A percentile compares a stretch with the other conserved stretches of the same genome.
Conservation (phyloP, 2,113 vertebrate genomes). For the Rhinogobius similis region DNA sequence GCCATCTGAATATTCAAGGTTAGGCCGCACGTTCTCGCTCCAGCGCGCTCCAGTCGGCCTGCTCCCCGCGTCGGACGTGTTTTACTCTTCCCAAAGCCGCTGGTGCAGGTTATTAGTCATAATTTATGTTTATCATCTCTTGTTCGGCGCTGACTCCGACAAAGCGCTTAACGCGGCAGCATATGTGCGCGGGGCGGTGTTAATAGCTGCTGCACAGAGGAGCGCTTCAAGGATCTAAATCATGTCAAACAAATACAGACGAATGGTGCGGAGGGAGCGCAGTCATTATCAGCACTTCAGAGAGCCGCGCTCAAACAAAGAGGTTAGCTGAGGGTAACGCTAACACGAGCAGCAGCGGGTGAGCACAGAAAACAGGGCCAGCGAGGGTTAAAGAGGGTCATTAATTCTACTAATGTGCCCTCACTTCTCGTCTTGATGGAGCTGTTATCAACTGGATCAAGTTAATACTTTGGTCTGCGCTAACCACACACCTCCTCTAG, state of each 20-base stretch:
- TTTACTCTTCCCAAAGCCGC: constrained; percentile 94
- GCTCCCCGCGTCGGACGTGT: constrained; percentile 88
- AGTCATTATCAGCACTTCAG: constrained; percentile 62
- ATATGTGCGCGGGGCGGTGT: constrained; percentile 89
- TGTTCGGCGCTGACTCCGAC: constrained; percentile 94
- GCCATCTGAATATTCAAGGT: constrained; percentile 96
- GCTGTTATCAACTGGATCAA: too few relatives aligned
- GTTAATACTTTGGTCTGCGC: too few relatives aligned
- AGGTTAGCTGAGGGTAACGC: not conserved
- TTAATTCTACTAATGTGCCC: not conserved
- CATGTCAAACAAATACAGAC: constrained; percentile 80
- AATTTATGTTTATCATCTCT: constrained; percentile 98
- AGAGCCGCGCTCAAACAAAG: not conserved
- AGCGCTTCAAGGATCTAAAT: constrained; percentile 83
- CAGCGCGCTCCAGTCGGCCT: constrained; percentile 84
- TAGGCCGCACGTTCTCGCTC: constrained; percentile 91
- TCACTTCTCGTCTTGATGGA: too few relatives aligned
- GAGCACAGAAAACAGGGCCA: too few relatives aligned
- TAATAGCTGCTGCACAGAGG: constrained; percentile 98
- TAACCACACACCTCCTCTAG: too few relatives aligned
- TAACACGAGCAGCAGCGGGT: not conserved
- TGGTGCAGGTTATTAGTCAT: constrained; percentile 98
- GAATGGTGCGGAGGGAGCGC: constrained; percentile 76
- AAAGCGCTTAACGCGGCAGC: constrained; percentile 96
- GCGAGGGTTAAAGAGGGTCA: not conserved